Evolutionary conservation across 2,797 vertebrate species (phyloP), one percentile per base, ranked within the genome.

Genomic region (Dipus sagitta): DNA sequence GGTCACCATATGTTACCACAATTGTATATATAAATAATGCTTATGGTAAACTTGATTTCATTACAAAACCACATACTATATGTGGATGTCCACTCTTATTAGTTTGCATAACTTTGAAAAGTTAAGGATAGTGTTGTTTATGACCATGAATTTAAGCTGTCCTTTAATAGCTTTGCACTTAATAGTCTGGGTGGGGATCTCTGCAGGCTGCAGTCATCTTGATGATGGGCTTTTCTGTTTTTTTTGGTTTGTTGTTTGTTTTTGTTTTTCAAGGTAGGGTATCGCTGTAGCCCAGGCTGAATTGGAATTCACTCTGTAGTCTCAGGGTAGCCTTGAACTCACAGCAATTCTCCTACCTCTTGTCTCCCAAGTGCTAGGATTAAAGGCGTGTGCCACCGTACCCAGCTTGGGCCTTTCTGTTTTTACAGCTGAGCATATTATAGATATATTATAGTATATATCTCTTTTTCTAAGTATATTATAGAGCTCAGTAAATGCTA

Each of bases 1-100:
- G 47, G 17, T 77, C 23, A 67, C 68, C 17, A 26, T 72, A 14
- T 17, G 0, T 82, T 74, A 70, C 52, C 52, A 82, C 62, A 76
- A 5, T 82, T 58, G 7, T 68, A 23, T 72, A 54, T 18, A 81
- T 74, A 72, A 78, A 26, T 90, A 38, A 72, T 65, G 23, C 88
- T 88, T 88, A 30, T 60, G 12, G 58, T 81, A 90, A 90, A 90
- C n/a, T 77, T 93, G 10, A 93, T 93, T 89, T 83, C 58, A 90
- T 87, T 87, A 80, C 23, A 77, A 90, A 95, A 67, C n/a, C 54
- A 86, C 88, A 52, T 7, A 30, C 54, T 70, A 3, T 84, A 20
- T 89, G n/a, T 79, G 52, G 65, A 75, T 92, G 34, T 42, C 17
- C 6, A 80, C 17, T 67, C 26, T 90, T 85, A 54, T 52, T 92